phyloP scores from a whole-genome alignment of 2,113 vertebrate species.

The Megalops atlanticus region DNA sequence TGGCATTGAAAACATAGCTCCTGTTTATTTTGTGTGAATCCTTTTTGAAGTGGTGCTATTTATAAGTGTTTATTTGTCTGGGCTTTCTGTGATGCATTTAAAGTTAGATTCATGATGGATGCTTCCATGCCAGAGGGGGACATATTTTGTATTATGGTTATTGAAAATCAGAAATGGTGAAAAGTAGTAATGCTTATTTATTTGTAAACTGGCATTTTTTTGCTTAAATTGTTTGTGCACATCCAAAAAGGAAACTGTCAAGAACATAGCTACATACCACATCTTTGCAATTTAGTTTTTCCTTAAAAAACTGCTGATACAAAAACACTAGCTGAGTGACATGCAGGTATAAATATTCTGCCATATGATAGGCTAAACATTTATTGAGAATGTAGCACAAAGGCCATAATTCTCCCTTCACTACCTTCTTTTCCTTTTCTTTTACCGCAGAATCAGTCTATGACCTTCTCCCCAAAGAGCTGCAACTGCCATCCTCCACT shows the following conservation, averaged over 20 bases:
- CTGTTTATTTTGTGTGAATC: neutral
- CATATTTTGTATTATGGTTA: neutral
- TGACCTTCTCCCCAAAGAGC: conserved; percentile 99
- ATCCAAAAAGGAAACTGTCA: too few species aligned
- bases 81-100: neutral
- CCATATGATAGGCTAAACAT: neutral
- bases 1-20: neutral
- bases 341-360: neutral
- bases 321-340: neutral
- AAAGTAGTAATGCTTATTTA: neutral
- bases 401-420: too few species aligned
- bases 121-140: neutral
- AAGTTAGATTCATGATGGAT: neutral
- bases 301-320: neutral
- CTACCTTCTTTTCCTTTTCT: conserved; percentile 3
- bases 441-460: conserved; percentile 90
- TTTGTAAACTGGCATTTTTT: neutral
- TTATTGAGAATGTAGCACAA: neutral
- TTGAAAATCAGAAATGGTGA: neutral
- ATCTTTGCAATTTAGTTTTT: too few species aligned
- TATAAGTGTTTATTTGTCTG: neutral
- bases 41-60: neutral
- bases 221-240: neutral
- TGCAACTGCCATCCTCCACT: conserved; percentile 88
- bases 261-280: too few species aligned